A percentile compares a stretch with the other conserved stretches of the same genome.
These are phyloP conservation scores for Uloborus diversus DNA, from an alignment of 1,140 invertebrate genomes.

Conservation along the genomic window DNA sequence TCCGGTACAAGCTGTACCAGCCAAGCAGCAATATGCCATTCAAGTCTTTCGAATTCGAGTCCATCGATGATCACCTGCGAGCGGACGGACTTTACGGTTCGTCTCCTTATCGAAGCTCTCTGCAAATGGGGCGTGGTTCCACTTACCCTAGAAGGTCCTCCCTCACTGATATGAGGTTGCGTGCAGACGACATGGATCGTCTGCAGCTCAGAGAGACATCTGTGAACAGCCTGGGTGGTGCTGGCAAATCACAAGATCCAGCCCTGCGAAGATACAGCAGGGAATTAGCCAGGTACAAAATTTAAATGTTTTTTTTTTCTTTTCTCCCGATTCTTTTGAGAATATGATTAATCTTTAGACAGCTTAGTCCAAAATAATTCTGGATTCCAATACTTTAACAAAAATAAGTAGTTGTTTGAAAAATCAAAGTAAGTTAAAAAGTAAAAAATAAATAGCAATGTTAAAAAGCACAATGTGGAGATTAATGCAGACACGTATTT, in stretches of 20 bases:
- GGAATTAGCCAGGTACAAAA: slow-evolving; percentile 16
- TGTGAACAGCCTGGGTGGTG: neutral
- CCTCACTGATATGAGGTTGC: slow-evolving; percentile 12
- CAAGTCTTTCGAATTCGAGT: slow-evolving; percentile 69
- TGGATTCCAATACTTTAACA: too few species aligned
- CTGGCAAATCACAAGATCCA: slow-evolving; percentile 10
- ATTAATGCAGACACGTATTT: too few species aligned
- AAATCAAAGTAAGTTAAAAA: too few species aligned
- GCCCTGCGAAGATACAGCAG: slow-evolving; percentile 34
- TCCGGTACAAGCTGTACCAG: slow-evolving; percentile 39
- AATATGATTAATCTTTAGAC: too few species aligned
- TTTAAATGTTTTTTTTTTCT: too few species aligned
- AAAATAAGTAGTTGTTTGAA: too few species aligned
- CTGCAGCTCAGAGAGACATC: slow-evolving; percentile 18
- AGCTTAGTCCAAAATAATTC: too few species aligned
- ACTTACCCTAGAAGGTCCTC: slow-evolving; percentile 34
- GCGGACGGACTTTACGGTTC: slow-evolving; percentile 59
- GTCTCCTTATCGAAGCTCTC: neutral
- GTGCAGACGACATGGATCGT: neutral
- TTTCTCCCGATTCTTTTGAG: too few species aligned
- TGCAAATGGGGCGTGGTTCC: neutral
- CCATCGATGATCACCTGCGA: slow-evolving; percentile 64
- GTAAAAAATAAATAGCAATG: too few species aligned
- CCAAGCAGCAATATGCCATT: slow-evolving; percentile 66
- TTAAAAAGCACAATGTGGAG: too few species aligned